Evolutionary conservation across 2,113 vertebrate genomes (phyloP).

Genomic region (Helogale parvula): DNA sequence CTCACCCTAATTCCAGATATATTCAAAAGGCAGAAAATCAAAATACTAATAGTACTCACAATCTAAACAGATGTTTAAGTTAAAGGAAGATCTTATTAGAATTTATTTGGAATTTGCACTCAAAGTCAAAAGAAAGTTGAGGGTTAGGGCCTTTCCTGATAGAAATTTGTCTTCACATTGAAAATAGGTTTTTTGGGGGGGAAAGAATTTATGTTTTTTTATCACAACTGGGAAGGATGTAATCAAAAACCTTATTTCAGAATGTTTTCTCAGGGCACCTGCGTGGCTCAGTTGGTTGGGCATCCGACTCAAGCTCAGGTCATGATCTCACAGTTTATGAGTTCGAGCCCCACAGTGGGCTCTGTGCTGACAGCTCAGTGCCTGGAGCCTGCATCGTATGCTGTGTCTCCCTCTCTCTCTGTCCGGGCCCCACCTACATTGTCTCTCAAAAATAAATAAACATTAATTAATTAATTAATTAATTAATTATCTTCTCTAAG

Average conservation of each 20-base stretch:
- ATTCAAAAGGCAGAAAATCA: constrained; percentile 7
- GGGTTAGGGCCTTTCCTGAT: neutral
- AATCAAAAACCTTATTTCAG: neutral
- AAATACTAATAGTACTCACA: neutral
- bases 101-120: neutral
- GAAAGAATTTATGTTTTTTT: constrained; percentile 15
- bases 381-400: no score
- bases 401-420: no score
- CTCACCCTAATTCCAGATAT: neutral
- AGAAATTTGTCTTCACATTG: neutral
- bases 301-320: no score
- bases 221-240: neutral
- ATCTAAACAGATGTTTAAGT: neutral
- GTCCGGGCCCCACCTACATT: no score
- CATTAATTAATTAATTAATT: no score
- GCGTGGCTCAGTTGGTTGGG: no score
- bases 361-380: no score
- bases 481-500: no score
- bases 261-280: neutral
- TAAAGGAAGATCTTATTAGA: neutral
- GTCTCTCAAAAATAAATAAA: no score
- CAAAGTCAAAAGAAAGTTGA: constrained; percentile 33
- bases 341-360: no score
- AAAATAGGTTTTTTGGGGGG: constrained; percentile 38
- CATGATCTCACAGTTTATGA: no score